A percentile compares a stretch with the other conserved stretches of the same genome.
Conservation (phyloP, 2,113 vertebrate genomes). For the Machaerirhynchus nigripectus region DNA sequence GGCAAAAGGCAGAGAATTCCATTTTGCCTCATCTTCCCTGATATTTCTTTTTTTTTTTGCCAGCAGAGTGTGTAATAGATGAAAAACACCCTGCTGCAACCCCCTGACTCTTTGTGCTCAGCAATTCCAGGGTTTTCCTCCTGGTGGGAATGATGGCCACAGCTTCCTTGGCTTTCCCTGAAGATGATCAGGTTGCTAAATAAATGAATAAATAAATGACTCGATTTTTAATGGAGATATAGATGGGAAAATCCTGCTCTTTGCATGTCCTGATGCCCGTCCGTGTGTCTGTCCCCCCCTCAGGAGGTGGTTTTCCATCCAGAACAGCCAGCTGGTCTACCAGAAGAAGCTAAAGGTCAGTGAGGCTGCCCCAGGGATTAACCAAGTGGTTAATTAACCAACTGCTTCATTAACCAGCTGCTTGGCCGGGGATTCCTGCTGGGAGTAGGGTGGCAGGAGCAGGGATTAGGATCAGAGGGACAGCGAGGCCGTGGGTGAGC, state of each 20-base stretch:
- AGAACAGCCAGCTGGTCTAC: slow-evolving; percentile 98
- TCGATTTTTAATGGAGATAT: not conserved
- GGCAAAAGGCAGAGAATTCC: not conserved
- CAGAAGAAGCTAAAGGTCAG: slow-evolving; percentile 96
- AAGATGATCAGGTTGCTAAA: not conserved
- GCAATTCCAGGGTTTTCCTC: not conserved
- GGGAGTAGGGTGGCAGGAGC: not conserved
- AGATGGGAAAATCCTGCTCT: not conserved
- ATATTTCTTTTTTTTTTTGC: not conserved
- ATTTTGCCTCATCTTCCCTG: not conserved
- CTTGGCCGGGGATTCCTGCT: not conserved
- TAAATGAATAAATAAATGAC: not conserved
- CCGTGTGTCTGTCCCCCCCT: not conserved
- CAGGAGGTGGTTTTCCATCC: slow-evolving; percentile 98
- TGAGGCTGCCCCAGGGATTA: not conserved
- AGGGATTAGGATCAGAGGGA: not conserved
- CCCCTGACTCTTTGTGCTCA: not conserved
- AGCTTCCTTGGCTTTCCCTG: not conserved
- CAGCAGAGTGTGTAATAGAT: not conserved
- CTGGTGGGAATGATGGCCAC: not conserved
- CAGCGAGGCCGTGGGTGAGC: not conserved
- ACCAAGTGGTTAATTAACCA: not conserved
- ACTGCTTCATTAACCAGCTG: not conserved
- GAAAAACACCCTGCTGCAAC: not conserved
- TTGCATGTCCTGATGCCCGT: not conserved